phyloP scores from a whole-genome alignment of 2,797 vertebrate genomes.

The Harpagifer antarcticus region DNA sequence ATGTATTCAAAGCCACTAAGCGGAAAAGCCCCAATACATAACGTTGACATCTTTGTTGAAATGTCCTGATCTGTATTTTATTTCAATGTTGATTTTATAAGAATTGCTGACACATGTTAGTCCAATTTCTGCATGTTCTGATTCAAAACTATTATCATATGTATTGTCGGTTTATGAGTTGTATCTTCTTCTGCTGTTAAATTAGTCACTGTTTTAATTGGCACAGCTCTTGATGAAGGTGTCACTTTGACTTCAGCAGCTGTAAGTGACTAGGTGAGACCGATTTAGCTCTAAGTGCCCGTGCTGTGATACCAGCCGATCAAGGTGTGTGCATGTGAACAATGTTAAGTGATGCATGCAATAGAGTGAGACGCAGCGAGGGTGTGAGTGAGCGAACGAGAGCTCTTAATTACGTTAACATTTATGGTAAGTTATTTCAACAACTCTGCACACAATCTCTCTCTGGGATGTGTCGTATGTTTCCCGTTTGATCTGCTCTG shows the following conservation, averaged over 20 bases:
- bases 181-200: neutral
- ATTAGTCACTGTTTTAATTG: neutral
- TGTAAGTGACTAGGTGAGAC: slow-evolving; percentile 39
- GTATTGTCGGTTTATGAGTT: neutral
- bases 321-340: slow-evolving; percentile 47
- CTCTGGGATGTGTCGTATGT: slow-evolving; percentile 17
- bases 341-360: slow-evolving; percentile 66
- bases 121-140: neutral
- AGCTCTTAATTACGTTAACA: slow-evolving; percentile 55
- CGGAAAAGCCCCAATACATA: neutral
- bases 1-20: slow-evolving; percentile 4
- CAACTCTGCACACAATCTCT: slow-evolving; percentile 29
- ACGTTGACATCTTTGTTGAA: neutral
- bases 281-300: slow-evolving; percentile 44
- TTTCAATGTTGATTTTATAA: neutral
- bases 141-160: neutral
- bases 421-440: slow-evolving; percentile 70
- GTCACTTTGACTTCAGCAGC: slow-evolving; percentile 19
- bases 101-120: no score
- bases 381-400: slow-evolving; percentile 24
- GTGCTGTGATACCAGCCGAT: slow-evolving; percentile 38
- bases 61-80: neutral
- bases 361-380: slow-evolving; percentile 10
- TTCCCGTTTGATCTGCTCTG: slow-evolving; percentile 41
- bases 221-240: slow-evolving; percentile 1